phyloP scores from a whole-genome alignment of 2,113 vertebrate genomes.

The Lanius ludovicianus region DNA sequence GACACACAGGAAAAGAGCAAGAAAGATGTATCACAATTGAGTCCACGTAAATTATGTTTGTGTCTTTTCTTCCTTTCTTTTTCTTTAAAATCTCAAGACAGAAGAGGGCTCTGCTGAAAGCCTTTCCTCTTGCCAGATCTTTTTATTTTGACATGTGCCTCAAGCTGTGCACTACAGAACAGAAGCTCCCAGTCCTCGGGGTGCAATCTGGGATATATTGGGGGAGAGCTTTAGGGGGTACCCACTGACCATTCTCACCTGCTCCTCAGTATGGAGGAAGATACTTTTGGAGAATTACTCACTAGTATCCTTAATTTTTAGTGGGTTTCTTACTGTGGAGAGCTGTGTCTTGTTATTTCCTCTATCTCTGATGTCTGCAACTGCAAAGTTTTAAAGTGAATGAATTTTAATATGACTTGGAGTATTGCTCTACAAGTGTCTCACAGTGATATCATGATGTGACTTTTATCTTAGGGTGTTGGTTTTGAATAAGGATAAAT shows the following conservation, averaged over 20 bases:
- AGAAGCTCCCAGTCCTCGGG: background rate
- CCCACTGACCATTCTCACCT: background rate
- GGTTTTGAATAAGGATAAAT: background rate
- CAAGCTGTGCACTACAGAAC: background rate
- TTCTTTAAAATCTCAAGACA: background rate
- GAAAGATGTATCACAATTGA: conserved; percentile 60
- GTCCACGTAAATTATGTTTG: background rate
- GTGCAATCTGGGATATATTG: background rate
- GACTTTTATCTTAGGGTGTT: background rate
- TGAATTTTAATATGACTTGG: background rate
- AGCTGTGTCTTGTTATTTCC: background rate
- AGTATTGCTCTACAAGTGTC: background rate
- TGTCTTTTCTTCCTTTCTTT: background rate
- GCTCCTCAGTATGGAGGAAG: background rate
- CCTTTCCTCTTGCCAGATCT: background rate
- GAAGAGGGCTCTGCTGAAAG: background rate
- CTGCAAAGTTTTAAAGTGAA: background rate
- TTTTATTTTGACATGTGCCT: background rate
- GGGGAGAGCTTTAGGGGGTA: background rate
- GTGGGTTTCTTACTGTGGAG: background rate
- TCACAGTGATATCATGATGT: background rate
- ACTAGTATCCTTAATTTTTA: background rate
- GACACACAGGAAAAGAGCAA: conserved; percentile 60
- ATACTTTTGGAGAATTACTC: background rate
- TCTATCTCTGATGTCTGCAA: background rate